Evolutionary conservation across 53 echinoderm and acorn worm species (phyloP).

Genomic region (Paelopatides confundens): DNA sequence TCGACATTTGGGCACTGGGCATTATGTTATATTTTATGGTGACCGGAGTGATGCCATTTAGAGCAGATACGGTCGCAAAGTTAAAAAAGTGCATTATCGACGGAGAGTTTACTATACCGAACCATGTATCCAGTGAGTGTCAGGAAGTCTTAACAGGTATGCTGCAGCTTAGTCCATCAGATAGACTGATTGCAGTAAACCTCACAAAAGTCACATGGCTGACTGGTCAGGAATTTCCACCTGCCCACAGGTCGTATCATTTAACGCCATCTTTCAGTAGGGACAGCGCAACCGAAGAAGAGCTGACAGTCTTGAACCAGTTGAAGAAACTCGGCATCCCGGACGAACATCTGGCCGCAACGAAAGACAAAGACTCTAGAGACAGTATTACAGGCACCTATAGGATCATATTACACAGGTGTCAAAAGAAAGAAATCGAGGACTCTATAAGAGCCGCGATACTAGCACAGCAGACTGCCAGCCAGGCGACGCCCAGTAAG

Average conservation of each 20-base stretch:
- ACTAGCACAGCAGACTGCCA: constrained; percentile 54
- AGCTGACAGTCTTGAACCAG: constrained; percentile 81
- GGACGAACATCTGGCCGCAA: constrained; percentile 81
- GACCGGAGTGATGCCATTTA: constrained; percentile 95
- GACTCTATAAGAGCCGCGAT: constrained; percentile 69
- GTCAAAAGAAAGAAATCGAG: constrained; percentile 84
- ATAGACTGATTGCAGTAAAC: constrained; percentile 72
- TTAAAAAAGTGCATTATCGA: constrained; percentile 98
- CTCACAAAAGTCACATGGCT: constrained; percentile 80
- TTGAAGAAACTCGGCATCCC: constrained; percentile 80
- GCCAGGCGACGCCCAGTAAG: constrained; percentile 64
- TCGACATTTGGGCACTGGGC: constrained; percentile 98
- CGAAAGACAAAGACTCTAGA: constrained; percentile 91
- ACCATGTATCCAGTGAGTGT: constrained; percentile 79
- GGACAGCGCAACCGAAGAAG: constrained; percentile 81
- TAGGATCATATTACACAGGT: constrained; percentile 85
- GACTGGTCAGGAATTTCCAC: constrained; percentile 88
- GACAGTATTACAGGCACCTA: constrained; percentile 98
- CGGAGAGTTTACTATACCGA: constrained; percentile 88
- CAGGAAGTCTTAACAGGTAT: constrained; percentile 76
- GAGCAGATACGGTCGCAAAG: constrained; percentile 98
- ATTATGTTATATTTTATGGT: constrained; percentile 99
- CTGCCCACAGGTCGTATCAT: constrained; percentile 79
- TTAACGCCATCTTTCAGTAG: constrained; percentile 88
- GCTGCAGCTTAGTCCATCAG: constrained; percentile 73